Evolutionary conservation across 2,888 invertebrate species (phyloP), one percentile per base, ranked within the genome.

Genomic region (Buathra laborator): DNA sequence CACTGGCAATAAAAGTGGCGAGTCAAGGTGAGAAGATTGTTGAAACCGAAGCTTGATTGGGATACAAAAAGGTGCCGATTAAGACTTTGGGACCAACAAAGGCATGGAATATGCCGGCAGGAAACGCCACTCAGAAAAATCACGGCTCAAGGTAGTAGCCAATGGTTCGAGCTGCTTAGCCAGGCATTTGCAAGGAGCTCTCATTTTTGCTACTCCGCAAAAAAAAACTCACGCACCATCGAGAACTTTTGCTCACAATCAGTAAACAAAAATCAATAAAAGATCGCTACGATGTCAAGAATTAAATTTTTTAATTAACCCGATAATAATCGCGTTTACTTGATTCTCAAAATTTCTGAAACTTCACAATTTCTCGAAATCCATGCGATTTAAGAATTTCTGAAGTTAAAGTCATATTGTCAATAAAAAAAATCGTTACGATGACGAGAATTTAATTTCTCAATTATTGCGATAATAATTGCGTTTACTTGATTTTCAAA

Each of bases 31-130:
- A 92, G 92, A 91, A 91, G 90, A 93, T 92, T 91, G 91, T 86
- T 89, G 93, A 92, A 94, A 93, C 90, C 89, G 90, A 88, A 94
- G 93, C 93, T 93, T 91, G 89, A 94, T 94, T 93, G 92, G 87
- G 67, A 88, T 77, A 94, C 93, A 94, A 94, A 94, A 93, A 93
- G 91, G 90, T 91, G 91, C 86, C 90, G 91, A 93, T 93, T 93
- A 92, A 87, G 87, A 86, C 87, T 89, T 89, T 87, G 88, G 37
- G 82, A 87, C 86, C 85, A 90, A 92, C 91, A 92, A 92, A 91
- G 87, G 90, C 87, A 71, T 80, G 86, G 86, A 88, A 89, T 89
- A 87, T 88, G 80, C 83, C 70, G 86, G 87, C 93, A 92, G 93
- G 93, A 93, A 93, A 92, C 88, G 92, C 91, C 92, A 92, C 90